A percentile compares a stretch with the other conserved stretches of the same genome.
These are phyloP conservation scores for Apotomis capreana DNA, from an alignment of 2,888 invertebrate species.

Conservation along the genomic window DNA sequence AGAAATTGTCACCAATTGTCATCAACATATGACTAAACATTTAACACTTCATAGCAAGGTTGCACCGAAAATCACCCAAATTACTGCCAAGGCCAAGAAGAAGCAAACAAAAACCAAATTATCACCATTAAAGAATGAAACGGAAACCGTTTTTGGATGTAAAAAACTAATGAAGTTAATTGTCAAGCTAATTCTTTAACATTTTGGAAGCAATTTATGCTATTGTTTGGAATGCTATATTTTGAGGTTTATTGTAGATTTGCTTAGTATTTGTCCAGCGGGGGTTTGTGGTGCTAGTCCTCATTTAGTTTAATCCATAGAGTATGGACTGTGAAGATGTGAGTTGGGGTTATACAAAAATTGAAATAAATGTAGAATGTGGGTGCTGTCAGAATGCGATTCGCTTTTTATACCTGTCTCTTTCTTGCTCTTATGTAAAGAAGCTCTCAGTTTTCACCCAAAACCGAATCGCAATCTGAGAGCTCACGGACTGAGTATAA, in stretches of 20 bases:
- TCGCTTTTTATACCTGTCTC: too few relatives aligned
- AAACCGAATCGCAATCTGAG: too few relatives aligned
- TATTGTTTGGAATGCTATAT: constrained; percentile 26
- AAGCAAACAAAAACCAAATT: constrained; percentile 12
- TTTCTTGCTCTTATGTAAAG: too few relatives aligned
- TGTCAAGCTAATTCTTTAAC: constrained; percentile 4
- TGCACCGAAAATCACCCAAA: constrained; percentile 15
- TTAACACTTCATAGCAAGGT: constrained; percentile 26
- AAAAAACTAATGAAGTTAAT: neutral
- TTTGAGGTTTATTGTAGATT: neutral
- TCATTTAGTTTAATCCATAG: neutral
- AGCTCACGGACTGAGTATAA: too few relatives aligned
- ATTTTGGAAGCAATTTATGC: neutral
- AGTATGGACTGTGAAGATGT: constrained; percentile 36
- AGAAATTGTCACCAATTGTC: neutral
- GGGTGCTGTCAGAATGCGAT: too few relatives aligned
- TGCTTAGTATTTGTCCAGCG: constrained; percentile 8
- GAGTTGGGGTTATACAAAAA: neutral
- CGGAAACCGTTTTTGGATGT: constrained; percentile 1
- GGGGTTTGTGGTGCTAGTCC: neutral
- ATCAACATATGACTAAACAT: neutral
- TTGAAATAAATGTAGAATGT: too few relatives aligned
- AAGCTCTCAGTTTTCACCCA: too few relatives aligned
- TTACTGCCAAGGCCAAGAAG: constrained; percentile 13
- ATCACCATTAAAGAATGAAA: neutral